Evolutionary conservation across 2,113 vertebrate genomes (phyloP), one percentile per base, ranked within the genome.

Genomic region (Trematocara macrostoma): DNA sequence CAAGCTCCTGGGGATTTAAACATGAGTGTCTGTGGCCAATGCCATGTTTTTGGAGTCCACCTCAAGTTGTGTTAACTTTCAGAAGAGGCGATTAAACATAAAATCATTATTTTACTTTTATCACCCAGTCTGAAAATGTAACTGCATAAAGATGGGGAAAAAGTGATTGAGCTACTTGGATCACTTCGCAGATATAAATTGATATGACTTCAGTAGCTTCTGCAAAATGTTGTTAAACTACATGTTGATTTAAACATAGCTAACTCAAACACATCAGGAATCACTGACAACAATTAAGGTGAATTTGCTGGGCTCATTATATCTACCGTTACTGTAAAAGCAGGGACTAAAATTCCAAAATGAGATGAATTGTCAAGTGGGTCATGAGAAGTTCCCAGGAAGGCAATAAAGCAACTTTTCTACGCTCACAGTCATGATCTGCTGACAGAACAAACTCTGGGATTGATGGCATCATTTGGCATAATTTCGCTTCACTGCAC

Each of bases 331-430:
- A 57, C 9, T 57, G 31, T 38, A 3, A 84, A 79, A 11, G 71
- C 55, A 83, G 18, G 74, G 7, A 74, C 31, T 67, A 34, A 71
- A 78, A 78, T 84, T 49, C 16, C 15, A 78, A 81, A 79, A 90
- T 55, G 84, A 84, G 64, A 76, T 74, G 31, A 78, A 82, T 29
- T 69, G 56, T 84, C 88, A 84, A 87, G 78, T 80, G 87, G 85
- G 81, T 85, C 88, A 85, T 47, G 67, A 64, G 79, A 89, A 88
- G 67, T 69, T 85, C 78, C 35, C 67, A 64, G 53, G 80, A 86
- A 81, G 69, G 80, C 76, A 74, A 79, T 90, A 83, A 91, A 89
- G 83, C 84, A 79, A 81, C 87, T 84, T 85, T 67, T 74, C 45
- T 74, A 7, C n/a, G 15, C 64, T 52, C 42, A 61, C 15, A 51